Evolutionary conservation across 2,113 vertebrate species (phyloP).

Genomic region (Notechis scutatus): DNA sequence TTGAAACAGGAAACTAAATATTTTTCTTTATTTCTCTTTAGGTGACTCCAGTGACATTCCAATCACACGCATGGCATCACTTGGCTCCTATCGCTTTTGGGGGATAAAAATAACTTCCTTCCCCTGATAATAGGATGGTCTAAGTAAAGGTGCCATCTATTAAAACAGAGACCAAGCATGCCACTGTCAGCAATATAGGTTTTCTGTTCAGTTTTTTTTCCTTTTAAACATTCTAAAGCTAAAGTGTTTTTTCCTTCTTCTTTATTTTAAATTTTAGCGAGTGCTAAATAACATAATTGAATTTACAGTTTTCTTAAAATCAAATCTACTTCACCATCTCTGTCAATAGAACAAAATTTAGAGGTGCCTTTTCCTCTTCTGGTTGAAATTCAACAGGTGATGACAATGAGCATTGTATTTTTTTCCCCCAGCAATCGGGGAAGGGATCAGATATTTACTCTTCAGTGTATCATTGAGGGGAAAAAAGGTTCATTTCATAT

Average conservation of each 20-base stretch:
- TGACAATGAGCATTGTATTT: not conserved
- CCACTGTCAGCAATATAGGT: not conserved
- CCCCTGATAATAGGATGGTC: not conserved
- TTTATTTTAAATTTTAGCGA: not conserved
- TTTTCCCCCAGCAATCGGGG: not conserved
- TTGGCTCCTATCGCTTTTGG: not conserved
- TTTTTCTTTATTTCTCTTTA: not conserved
- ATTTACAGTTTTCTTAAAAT: not conserved
- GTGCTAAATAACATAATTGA: not conserved
- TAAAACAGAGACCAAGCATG: not conserved
- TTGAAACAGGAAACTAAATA: not conserved
- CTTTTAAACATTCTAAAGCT: not conserved
- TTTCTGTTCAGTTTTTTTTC: not conserved
- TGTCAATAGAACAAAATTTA: not conserved
- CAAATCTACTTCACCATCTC: not conserved
- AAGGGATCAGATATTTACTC: not conserved
- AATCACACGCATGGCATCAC: not conserved
- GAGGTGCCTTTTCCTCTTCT: not conserved
- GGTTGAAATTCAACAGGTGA: not conserved
- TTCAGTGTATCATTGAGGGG: not conserved
- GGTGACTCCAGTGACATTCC: not conserved
- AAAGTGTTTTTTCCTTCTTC: not conserved
- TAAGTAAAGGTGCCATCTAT: not conserved
- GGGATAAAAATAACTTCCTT: not conserved
- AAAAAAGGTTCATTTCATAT: not conserved